Evolutionary conservation across 2,797 vertebrate genomes (phyloP).

Genomic region (Numenius phaeopus): DNA sequence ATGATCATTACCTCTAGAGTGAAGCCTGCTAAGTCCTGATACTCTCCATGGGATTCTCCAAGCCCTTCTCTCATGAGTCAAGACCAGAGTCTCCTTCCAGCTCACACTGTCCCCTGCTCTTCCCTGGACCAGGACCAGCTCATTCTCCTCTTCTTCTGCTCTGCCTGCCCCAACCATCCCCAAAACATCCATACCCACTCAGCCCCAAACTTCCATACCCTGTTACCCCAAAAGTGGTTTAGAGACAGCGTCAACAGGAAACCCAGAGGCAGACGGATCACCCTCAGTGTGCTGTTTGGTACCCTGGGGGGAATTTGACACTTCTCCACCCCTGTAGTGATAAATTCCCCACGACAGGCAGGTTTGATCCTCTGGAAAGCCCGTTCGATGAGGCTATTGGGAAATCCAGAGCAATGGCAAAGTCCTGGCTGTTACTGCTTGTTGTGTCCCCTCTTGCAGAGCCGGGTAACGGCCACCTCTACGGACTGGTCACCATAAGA

Average conservation of each 20-base stretch:
- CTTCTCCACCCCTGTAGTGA: neutral
- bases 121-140: neutral
- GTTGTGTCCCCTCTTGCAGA: neutral
- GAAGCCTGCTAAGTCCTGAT: neutral
- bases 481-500: neutral
- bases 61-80: neutral
- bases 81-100: neutral
- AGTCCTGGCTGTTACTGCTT: neutral
- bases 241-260: neutral
- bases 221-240: neutral
- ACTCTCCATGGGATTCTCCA: neutral
- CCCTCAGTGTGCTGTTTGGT: neutral
- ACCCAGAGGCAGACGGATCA: neutral
- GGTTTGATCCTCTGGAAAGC: neutral
- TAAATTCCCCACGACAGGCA: neutral
- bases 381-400: too few species aligned
- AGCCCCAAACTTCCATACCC: neutral
- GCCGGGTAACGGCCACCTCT: neutral
- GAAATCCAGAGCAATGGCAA: neutral
- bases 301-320: neutral
- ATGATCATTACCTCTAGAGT: neutral
- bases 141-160: neutral
- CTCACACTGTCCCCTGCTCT: neutral
- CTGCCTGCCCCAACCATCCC: neutral
- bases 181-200: neutral